Evolutionary conservation across 1,140 invertebrate genomes (phyloP), one percentile per base, ranked within the genome.

Genomic region (Hycleus cichorii): DNA sequence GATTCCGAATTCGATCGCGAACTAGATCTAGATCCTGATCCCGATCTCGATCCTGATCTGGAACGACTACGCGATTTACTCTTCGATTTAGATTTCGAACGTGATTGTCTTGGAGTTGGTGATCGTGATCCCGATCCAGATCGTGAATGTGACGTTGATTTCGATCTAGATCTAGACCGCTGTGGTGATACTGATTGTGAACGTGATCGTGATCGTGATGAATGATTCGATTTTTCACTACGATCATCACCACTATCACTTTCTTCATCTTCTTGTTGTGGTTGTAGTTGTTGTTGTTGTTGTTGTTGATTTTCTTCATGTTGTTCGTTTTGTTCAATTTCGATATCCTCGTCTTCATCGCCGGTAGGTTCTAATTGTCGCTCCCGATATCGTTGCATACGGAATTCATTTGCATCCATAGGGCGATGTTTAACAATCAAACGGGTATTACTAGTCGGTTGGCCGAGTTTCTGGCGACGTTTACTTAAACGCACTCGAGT

Each of bases 401-500:
- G 82, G 68, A 91, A 87, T 74, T 98, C 95, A 52, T 81, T 77
- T 0, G 87, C 87, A 70, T 90, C 90, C n/a, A 97, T 78, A 4
- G 90, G 85, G 47, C 93, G 79, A 74, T 98, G 95, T 56, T 90
- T 89, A 0, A 98, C 93, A 57, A 97, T 84, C 2, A 97, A 76
- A 53, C 89, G 77, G 0, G 91, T 93, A 61, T 92, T 90, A 46
- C 90, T 88, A 58, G 82, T 79, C 78, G 77, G 75, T 81, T 81
- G 82, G 58, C 77, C 89, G 69, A 78, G 77, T 75, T 93, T 87
- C 56, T 91, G 86, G 43, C 92, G 80, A 49, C 95, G 81, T 75
- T 97, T 97, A 64, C 87, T 96, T 40, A 97, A 77, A 24, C 93
- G 83, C 44, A 97, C 94, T 47, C 93, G 85, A 0, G 95, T 98